phyloP scores from a whole-genome alignment of 2,797 vertebrate genomes.

The Tauraco hartlaubi region DNA sequence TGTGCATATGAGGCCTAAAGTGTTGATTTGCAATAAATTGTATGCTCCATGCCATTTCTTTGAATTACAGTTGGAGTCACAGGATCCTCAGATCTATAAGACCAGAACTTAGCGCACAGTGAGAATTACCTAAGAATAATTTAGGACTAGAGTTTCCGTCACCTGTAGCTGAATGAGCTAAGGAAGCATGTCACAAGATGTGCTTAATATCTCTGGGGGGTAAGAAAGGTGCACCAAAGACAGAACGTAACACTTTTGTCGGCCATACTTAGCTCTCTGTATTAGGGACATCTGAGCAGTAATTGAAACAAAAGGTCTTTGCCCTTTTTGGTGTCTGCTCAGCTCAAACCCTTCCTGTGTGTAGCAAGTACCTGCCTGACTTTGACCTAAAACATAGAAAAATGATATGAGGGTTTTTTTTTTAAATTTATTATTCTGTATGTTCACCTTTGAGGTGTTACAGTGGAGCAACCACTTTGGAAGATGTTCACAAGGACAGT shows the following conservation, averaged over 20 bases:
- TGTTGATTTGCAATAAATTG: background rate
- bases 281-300: background rate
- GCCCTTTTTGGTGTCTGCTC: background rate
- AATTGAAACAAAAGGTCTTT: background rate
- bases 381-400: background rate
- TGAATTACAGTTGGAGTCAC: background rate
- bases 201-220: background rate
- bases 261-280: background rate
- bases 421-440: background rate
- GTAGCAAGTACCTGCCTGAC: background rate
- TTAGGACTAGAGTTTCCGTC: background rate
- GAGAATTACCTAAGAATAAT: background rate
- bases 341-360: background rate
- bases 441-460: background rate
- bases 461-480: background rate
- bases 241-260: background rate
- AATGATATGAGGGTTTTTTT: rapidly evolving
- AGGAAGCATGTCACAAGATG: background rate
- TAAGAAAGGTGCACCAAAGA: background rate
- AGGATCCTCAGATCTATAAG: background rate
- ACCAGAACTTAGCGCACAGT: background rate
- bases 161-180: background rate
- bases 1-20: background rate
- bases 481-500: background rate
- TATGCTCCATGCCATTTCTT: background rate